phyloP scores from a whole-genome alignment of 1,140 invertebrate species.

The Ceratosolen solmsi region DNA sequence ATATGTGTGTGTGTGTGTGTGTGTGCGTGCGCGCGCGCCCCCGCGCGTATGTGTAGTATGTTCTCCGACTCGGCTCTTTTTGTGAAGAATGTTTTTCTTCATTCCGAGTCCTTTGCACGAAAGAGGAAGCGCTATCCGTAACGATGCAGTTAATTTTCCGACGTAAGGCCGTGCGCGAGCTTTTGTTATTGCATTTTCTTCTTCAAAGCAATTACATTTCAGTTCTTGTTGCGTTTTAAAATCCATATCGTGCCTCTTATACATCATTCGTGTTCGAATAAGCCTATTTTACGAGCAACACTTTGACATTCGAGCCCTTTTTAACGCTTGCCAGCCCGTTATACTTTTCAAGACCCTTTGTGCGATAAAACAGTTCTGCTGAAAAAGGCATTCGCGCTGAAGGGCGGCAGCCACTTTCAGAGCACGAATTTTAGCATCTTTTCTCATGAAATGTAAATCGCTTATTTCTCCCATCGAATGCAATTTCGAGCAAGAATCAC shows the following conservation, averaged over 20 bases:
- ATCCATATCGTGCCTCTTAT: not conserved
- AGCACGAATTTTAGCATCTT: not conserved
- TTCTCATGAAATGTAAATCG: not conserved
- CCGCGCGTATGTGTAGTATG: not conserved
- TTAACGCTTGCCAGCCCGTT: not conserved
- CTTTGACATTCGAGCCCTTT: not conserved
- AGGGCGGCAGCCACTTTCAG: not conserved
- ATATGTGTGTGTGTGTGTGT: no score
- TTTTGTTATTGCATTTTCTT: not conserved
- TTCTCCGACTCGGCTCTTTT: not conserved
- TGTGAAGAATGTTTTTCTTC: not conserved
- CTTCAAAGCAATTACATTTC: not conserved
- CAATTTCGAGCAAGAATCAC: not conserved
- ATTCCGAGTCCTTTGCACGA: not conserved
- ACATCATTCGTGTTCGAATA: not conserved
- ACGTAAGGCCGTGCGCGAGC: not conserved
- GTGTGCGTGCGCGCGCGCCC: not conserved
- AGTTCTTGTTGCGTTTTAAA: not conserved
- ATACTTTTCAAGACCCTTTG: not conserved
- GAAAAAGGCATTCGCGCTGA: not conserved
- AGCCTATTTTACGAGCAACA: not conserved
- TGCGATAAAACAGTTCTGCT: not conserved
- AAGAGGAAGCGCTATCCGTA: not conserved
- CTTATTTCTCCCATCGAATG: not conserved
- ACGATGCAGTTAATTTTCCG: slow-evolving; percentile 20